Evolutionary conservation across 2,797 vertebrate species (phyloP), one percentile per base, ranked within the genome.

Genomic region (Varecia variegata): DNA sequence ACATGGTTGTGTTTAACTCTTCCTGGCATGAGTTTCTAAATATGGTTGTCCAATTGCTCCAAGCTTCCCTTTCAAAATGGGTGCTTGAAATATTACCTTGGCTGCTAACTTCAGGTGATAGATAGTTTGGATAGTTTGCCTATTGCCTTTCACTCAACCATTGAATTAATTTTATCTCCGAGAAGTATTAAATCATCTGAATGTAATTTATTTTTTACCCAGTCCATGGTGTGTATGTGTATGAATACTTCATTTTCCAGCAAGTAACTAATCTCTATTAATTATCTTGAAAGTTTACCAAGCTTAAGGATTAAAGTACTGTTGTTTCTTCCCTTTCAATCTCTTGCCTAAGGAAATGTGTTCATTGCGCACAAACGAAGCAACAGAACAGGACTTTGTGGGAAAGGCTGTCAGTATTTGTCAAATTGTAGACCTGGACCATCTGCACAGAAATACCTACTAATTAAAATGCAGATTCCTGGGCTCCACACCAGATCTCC

Each of bases 141-240:
- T 94, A 60, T 74, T 92, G 52, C 47, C 67, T 97, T 96, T 73
- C 70, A 82, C 92, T 95, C 97, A 94, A 93, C 50, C 70, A 83
- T 77, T 93, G 96, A 92, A 96, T 2, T 90, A 97, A 79, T 98
- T 76, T 77, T 94, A 81, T 84, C 86, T 86, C 89, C 95, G 60
- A 67, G 73, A 96, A 95, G 88, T 65, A 65, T 70, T 95, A 60
- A 71, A 91, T 96, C 95, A 76, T 90, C 96, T 90, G 93, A 96
- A 40, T 67, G n/a, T 95, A 83, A 95, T 74, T 97, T 97, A 68
- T 95, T 94, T 98, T 97, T 97, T 84, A 54, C 71, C 76, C 76
- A 20, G 52, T 96, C 82, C 50, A 68, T 85, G 76, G 92, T 73
- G 7, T 40, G 30, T 91, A 0, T 95, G 0, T 88, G 40, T 76